These are phyloP conservation scores for Clarias platycephalus DNA, from an alignment of 2,797 vertebrate species.

Conservation along the genomic window DNA sequence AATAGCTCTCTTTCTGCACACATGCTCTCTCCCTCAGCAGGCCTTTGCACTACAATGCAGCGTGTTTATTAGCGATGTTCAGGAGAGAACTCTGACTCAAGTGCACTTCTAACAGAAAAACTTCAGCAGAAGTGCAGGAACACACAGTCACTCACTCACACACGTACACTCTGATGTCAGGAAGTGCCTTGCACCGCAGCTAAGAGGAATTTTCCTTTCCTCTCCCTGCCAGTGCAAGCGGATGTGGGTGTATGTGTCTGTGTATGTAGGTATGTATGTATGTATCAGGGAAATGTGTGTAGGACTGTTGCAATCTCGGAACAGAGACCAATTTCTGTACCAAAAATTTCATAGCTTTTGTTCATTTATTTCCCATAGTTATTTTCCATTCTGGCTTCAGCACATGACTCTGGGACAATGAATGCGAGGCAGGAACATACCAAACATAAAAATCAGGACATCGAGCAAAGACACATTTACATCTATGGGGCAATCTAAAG, in stretches of 20 bases:
- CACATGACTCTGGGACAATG: neutral
- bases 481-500: neutral
- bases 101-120: slow-evolving; percentile 9
- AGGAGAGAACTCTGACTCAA: slow-evolving; percentile 20
- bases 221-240: neutral
- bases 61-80: slow-evolving; percentile 33
- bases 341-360: neutral
- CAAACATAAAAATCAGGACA: neutral
- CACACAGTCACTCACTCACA: neutral
- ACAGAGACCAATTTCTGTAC: neutral
- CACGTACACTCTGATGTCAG: slow-evolving; percentile 18
- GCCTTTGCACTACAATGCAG: slow-evolving; percentile 17
- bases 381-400: neutral
- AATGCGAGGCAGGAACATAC: neutral
- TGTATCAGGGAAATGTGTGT: neutral
- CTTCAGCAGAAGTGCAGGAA: slow-evolving; percentile 16
- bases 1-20: neutral
- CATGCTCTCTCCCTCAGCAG: neutral
- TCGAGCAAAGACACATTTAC: neutral
- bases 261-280: neutral
- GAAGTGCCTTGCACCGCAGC: slow-evolving; percentile 33
- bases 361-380: neutral
- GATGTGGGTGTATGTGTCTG: neutral
- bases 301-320: neutral
- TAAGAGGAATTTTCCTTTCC: slow-evolving; percentile 21